Evolutionary conservation across 2,797 vertebrate species (phyloP), one percentile per base, ranked within the genome.

Genomic region (Galagoides demidoff): DNA sequence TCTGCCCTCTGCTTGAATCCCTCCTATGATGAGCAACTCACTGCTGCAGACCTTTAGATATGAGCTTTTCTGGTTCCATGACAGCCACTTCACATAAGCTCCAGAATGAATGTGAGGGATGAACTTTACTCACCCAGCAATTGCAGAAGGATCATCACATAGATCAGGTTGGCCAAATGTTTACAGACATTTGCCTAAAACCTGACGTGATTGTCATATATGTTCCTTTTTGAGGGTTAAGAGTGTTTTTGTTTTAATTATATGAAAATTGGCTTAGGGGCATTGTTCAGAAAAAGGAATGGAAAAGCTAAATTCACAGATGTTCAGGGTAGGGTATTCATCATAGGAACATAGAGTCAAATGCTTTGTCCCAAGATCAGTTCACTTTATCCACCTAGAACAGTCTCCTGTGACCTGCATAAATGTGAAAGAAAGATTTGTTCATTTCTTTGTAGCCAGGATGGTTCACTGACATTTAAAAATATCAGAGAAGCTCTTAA

Each of bases 181-280:
- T 86, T 16, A n/a, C 0, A 71, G 31, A 52, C 23, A 4, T 61
- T 64, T 34, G 8, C 37, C 71, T 83, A 66, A 78, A 77, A 94
- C n/a, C 89, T 29, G 55, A 92, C 86, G 55, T 39, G 68, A 86
- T 5, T 77, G 43, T 59, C n/a, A 63, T 39, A 73, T 9, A 13
- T 85, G 45, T 63, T 63, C 81, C 37, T 74, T 57, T 83, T 59
- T 16, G 84, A 95, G 91, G 64, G 86, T 81, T 84, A 66, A 68
- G 10, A 31, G 45, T 39, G n/a, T 9, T 23, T 90, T 61, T 89
- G 22, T 59, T 96, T 92, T 89, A 57, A 57, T 43, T 13, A 82
- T 14, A 34, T 89, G 89, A 94, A 81, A 83, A 86, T 23, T n/a
- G 70, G 45, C 37, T 84, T 55, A 85, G 68, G 34, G n/a, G 59